Base-by-base conservation (phyloP, 2,113 vertebrate species). In the Agapornis roseicollis region DNA sequence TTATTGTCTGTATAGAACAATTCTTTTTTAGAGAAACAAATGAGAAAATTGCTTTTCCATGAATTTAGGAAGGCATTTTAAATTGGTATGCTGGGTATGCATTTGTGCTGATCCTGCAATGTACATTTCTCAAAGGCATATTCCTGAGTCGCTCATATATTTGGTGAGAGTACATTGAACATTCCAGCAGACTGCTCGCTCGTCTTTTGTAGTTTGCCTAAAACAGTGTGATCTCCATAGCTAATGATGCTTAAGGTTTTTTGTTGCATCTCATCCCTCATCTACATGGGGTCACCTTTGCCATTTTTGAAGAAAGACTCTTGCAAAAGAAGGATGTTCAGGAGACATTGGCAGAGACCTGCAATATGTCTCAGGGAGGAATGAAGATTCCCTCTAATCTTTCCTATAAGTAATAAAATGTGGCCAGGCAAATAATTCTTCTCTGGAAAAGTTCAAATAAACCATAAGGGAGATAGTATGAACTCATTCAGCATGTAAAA, bases 171-270 rank as follows among this genome's bases (percentile, higher is more conserved):
- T 81, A 84, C 77, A 76, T 64, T 71, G 89, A 89, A 35, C 73
- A 65, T 76, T 90, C 60, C 88, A 86, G 83, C 31, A 92, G 79
- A 66, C 83, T 93, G 85, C 83, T 94, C 4, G 1, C 80, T 88
- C 56, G 37, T 86, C 85, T 88, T 79, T 56, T 50, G 56, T 93
- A 79, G 50, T 81, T 84, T 86, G 93, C 90, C 83, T 93, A 90
- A 92, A 90, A 44, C 49, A 29, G 49, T 88, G 56, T 92, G 61
- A 94, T 95, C 72, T 96, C 72, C 80, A 71, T 79, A 93, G 76
- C 90, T 96, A 97, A 95, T 95, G 92, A 81, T 81, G 86, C 94
- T 96, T 93, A 86, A 92, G 64, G 39, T 33, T 94, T 94, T 95
- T 87, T 85, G 61, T 87, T 89, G 66, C 58, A 42, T 87, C 58